Percentiles rank a stretch among this genome's conserved stretches.
phyloP scores from a whole-genome alignment of 2,113 vertebrate genomes.

The Sakesphorus luctuosus region DNA sequence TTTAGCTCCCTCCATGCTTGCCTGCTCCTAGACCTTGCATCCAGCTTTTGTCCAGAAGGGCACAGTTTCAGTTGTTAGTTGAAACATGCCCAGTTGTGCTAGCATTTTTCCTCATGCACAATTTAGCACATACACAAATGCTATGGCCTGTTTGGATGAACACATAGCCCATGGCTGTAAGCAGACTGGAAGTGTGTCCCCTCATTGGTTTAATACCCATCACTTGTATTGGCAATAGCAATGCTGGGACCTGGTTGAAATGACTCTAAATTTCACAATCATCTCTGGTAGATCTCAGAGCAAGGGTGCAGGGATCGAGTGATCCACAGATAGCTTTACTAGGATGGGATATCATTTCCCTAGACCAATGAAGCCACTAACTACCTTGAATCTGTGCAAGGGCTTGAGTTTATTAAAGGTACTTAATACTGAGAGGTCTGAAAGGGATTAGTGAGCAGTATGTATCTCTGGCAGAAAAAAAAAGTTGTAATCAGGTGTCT shows the following conservation, averaged over 20 bases:
- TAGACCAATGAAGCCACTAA: neutral
- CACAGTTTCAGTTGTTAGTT: neutral
- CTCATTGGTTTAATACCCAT: fast-evolving
- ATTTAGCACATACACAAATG: neutral
- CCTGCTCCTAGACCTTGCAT: neutral
- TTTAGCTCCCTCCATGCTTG: neutral
- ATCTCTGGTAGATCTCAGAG: neutral
- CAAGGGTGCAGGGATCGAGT: neutral
- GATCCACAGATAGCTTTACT: neutral
- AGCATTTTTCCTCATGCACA: neutral
- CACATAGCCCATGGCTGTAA: neutral
- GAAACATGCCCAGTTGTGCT: neutral
- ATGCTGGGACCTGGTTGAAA: neutral
- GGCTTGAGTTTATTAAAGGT: neutral
- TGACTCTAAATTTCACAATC: neutral
- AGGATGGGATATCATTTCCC: neutral
- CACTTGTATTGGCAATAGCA: neutral
- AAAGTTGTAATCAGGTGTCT: neutral
- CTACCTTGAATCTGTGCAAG: neutral
- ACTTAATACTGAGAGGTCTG: neutral
- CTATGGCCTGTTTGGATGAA: neutral
- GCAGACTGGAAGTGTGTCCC: neutral
- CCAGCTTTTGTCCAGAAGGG: neutral
- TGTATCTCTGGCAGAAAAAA: neutral
- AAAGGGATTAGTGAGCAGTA: neutral